Percentiles rank a stretch among this genome's conserved stretches.
phyloP scores from a whole-genome alignment of 2,113 vertebrate genomes.

The Seriola rivoliana region DNA sequence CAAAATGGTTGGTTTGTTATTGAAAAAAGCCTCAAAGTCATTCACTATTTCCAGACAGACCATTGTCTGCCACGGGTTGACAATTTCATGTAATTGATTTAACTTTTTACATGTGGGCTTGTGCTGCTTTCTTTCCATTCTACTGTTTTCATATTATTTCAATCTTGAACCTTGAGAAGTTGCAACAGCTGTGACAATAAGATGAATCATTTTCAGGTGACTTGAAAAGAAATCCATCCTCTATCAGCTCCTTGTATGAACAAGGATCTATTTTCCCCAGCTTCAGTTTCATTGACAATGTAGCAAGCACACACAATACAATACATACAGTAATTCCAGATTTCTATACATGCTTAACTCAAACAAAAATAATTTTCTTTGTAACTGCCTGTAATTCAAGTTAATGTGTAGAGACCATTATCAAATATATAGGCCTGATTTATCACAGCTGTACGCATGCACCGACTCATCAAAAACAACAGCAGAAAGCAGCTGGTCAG shows the following conservation, averaged over 20 bases:
- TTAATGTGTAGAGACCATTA: slow-evolving; percentile 41
- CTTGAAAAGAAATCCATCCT: not conserved
- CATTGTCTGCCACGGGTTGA: not conserved
- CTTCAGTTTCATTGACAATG: not conserved
- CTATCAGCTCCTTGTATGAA: not conserved
- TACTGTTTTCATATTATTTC: slow-evolving; percentile 24
- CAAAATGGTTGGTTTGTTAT: not conserved
- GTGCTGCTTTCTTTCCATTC: not conserved
- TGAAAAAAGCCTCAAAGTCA: not conserved
- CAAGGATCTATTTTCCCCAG: not conserved
- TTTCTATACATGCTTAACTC: not conserved
- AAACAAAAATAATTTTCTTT: not conserved
- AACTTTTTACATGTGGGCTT: slow-evolving; percentile 2
- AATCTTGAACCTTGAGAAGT: not conserved
- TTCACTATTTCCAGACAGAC: not conserved
- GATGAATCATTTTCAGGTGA: slow-evolving; percentile 30
- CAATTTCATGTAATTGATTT: slow-evolving; percentile 15
- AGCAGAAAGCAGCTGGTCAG: slow-evolving; percentile 63
- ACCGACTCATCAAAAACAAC: slow-evolving; percentile 60
- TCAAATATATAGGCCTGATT: slow-evolving; percentile 41
- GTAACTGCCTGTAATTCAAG: not conserved
- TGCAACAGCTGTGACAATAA: slow-evolving; percentile 20
- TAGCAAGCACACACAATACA: not conserved
- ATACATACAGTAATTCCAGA: not conserved
- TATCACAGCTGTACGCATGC: slow-evolving; percentile 53